Evolutionary conservation across 1,140 invertebrate genomes (phyloP), one percentile per base, ranked within the genome.

Genomic region (Ostrea denselamellosa): DNA sequence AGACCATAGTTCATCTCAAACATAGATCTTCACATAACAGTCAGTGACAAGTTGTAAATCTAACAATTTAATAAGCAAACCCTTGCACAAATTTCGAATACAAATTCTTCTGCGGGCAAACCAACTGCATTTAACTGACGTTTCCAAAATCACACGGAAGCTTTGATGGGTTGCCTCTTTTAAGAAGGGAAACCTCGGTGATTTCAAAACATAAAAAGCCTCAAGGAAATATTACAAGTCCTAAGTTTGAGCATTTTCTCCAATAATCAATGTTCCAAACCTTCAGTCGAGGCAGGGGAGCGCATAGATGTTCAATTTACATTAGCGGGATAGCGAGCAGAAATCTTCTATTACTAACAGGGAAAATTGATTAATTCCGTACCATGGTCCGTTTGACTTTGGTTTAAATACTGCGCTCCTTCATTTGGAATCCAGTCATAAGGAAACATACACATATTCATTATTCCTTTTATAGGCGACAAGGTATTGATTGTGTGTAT

Each of bases 191-290:
- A 77, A 77, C 68, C 25, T 77, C 68, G 28, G 28, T 7, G 25
- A 77, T 77, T 77, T 77, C 68, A 8, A 77, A 2, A 77, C 25
- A 77, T 77, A 77, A 77, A 77, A 77, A 25, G 28, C 25, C 68
- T 77, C 28, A 77, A 34, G 25, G 68, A 77, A 77, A 77, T 34
- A 77, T 77, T 77, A 77, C 68, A 77, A 77, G 68, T 77, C 68
- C 68, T 77, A 28, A 77, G 68, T 77, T 77, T 77, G 68, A 77
- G 68, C 68, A 77, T 77, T 77, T 77, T 77, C 68, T 77, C 68
- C 68, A 77, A 77, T 77, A 77, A 77, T 77, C 68, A 14, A 77
- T 77, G 68, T 28, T 28, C n/a, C 12, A 28, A 77, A 77, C 68
- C 14, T 34, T 77, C 25, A 77, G 28, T 77, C 68, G 68, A 14